Conservation (phyloP, 2,888 invertebrate species). For the Sylvicola cinctus region DNA sequence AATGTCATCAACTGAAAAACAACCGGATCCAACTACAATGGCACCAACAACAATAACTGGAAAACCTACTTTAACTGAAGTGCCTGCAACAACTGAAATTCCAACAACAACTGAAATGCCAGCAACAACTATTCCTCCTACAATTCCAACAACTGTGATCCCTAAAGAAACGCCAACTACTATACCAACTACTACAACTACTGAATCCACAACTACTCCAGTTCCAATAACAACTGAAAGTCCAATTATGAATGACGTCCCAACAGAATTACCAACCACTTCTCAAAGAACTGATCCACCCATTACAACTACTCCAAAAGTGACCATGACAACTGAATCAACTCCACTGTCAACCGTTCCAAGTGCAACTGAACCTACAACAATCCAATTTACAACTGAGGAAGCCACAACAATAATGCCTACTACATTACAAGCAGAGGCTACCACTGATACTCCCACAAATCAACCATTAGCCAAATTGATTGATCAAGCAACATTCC, state of each 20-base stretch:
- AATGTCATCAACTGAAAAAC: slow-evolving; percentile 3
- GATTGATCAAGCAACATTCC: background rate
- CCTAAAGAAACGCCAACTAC: slow-evolving; percentile 5
- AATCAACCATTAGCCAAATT: background rate
- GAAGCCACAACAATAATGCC: background rate
- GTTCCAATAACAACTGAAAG: too few species aligned
- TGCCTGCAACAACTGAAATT: slow-evolving; percentile 5
- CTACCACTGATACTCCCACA: background rate
- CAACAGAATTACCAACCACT: background rate
- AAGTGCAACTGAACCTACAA: background rate
- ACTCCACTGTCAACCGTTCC: too few species aligned
- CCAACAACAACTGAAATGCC: slow-evolving; percentile 5
- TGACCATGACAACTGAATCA: background rate
- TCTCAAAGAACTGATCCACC: slow-evolving; percentile 6
- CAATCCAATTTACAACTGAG: background rate
- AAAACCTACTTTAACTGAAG: slow-evolving; percentile 3
- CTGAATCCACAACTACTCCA: slow-evolving; percentile 1
- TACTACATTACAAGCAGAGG: background rate
- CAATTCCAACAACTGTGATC: slow-evolving; percentile 5
- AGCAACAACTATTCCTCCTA: background rate
- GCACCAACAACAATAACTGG: slow-evolving; percentile 3
- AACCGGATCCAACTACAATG: slow-evolving; percentile 4
- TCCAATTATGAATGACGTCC: too few species aligned
- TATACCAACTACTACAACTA: slow-evolving; percentile 3
- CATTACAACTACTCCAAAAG: slow-evolving; percentile 3